Evolutionary conservation across 2,888 invertebrate genomes (phyloP).

Genomic region (Harmothoe impar): DNA sequence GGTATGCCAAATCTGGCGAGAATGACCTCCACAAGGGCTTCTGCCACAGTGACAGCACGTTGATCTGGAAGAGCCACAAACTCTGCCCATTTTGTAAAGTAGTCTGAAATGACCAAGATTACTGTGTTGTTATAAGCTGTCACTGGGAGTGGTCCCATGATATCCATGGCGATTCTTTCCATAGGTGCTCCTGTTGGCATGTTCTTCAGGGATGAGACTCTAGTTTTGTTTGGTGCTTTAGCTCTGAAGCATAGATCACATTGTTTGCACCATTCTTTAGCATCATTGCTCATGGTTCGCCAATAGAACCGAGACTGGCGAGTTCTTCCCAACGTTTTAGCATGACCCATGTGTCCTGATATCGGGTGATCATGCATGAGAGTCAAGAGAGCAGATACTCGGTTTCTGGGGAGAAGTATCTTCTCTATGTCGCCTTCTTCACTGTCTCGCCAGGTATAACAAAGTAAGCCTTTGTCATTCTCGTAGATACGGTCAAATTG

Average conservation of each 20-base stretch:
- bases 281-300: neutral
- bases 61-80: slow-evolving; percentile 41
- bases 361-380: too few relatives aligned
- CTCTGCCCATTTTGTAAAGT: slow-evolving; percentile 43
- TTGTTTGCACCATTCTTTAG: neutral
- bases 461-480: too few relatives aligned
- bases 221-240: neutral
- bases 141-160: slow-evolving; percentile 13
- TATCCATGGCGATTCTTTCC: slow-evolving; percentile 17
- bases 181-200: neutral
- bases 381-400: too few relatives aligned
- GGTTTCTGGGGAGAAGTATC: too few relatives aligned
- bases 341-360: too few relatives aligned
- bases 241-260: neutral
- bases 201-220: neutral
- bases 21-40: neutral
- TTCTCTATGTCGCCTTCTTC: too few relatives aligned
- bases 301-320: neutral
- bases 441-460: too few relatives aligned
- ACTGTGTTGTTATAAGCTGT: too few relatives aligned
- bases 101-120: slow-evolving; percentile 33
- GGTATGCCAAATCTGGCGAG: slow-evolving; percentile 41
- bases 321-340: too few relatives aligned
- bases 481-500: too few relatives aligned
- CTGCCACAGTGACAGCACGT: slow-evolving; percentile 22